A percentile compares a stretch with the other conserved stretches of the same genome.
Conservation (phyloP, 2,888 invertebrate genomes). For the Lithodes maja region DNA sequence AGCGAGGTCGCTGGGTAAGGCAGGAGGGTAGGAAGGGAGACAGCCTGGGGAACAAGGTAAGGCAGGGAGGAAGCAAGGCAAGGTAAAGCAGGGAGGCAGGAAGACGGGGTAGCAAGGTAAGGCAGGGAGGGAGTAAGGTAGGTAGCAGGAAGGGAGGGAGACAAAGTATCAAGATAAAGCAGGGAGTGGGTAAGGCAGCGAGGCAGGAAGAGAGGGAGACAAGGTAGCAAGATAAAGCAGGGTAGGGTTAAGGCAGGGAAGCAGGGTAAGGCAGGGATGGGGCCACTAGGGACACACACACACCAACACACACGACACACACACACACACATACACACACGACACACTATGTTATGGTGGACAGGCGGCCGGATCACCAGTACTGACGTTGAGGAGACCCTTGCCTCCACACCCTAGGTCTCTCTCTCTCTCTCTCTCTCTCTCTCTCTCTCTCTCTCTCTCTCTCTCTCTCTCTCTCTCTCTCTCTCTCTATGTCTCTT, state of each 20-base stretch:
- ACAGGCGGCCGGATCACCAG: not conserved
- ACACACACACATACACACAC: too few relatives aligned
- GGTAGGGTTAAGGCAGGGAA: not conserved
- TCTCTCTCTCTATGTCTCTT: not conserved
- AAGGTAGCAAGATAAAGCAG: not conserved
- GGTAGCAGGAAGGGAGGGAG: not conserved
- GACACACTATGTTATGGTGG: not conserved
- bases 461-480: not conserved
- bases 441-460: not conserved
- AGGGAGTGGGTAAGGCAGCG: not conserved
- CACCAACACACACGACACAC: too few relatives aligned
- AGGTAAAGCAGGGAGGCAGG: not conserved
- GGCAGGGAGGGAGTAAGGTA: not conserved
- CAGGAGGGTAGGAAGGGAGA: not conserved
- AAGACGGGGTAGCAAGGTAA: not conserved
- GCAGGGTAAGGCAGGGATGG: not conserved
- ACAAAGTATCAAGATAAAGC: not conserved
- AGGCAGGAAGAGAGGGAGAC: not conserved
- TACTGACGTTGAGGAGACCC: not conserved
- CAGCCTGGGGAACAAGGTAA: not conserved
- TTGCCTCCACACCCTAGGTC: not conserved
- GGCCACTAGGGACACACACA: not conserved
- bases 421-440: not conserved
- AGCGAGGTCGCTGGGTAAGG: too few relatives aligned
- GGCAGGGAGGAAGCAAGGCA: not conserved